Evolutionary conservation across 2,888 invertebrate genomes (phyloP), one percentile per base, ranked within the genome.

Genomic region (Drosophila maculinotata): DNA sequence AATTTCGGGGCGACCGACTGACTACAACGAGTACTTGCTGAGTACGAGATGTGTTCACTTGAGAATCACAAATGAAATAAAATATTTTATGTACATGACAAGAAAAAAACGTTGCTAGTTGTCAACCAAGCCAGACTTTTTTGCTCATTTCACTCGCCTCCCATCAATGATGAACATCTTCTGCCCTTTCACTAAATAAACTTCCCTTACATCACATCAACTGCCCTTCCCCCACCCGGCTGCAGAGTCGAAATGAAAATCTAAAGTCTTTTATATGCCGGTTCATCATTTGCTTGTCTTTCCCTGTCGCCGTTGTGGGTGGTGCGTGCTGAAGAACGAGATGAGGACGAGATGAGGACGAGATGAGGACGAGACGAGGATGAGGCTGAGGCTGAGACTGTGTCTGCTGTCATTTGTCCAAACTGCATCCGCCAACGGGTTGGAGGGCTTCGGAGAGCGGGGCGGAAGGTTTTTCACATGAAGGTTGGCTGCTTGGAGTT

Each of bases 331-430:
- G 10, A 9, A 2, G 42, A 25, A 15, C 8, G 39, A 23, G 31
- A 10, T 4, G n/a, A 14, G 56, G 36, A 26, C 10, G 36, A 25
- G 14, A 1, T 4, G 4, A n/a, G 2, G 44, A 10, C n/a, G n/a
- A n/a, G n/a, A n/a, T 12, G 31, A 17, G 20, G n/a, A 14, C 42
- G 23, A 57, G 47, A 41, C 66, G n/a, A 31, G 36, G 41, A 38
- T 25, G 44, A 58, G 70, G 25, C 31, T 51, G 56, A 15, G 49
- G 41, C 41, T 48, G 56, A 53, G 57, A 38, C 20, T 51, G 53
- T 70, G 63, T 84, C 72, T 66, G 79, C 76, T 80, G 74, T 77
- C 76, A 87, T 87, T 81, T 81, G 85, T 87, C 75, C 79, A 65
- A 81, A 78, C 69, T 81, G 87, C 85, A 84, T 84, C 81, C 81